Evolutionary conservation across 2,113 vertebrate genomes (phyloP).

Genomic region (Sebastes fasciatus): DNA sequence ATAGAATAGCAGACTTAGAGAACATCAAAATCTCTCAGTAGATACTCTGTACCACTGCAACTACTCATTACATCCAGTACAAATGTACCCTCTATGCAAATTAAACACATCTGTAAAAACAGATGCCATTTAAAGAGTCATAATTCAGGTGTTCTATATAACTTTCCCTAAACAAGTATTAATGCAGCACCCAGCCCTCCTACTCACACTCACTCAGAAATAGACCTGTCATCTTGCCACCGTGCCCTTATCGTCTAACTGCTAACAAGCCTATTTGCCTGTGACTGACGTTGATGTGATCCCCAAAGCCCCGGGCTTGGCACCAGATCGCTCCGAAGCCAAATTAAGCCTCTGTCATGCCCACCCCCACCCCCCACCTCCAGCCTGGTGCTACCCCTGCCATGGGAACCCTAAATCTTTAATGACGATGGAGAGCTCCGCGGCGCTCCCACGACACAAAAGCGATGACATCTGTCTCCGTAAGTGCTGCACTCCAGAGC

Average conservation of each 20-base stretch:
- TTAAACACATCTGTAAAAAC: neutral
- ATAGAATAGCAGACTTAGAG: neutral
- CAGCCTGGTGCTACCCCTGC: constrained; percentile 68
- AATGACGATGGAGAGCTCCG: constrained; percentile 83
- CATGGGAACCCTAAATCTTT: constrained; percentile 87
- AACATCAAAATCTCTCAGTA: constrained; percentile 17
- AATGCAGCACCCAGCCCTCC: constrained; percentile 51
- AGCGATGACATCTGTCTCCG: constrained; percentile 85
- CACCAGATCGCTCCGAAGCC: constrained; percentile 80
- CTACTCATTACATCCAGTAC: neutral
- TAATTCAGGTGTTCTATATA: constrained; percentile 58
- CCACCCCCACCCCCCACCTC: constrained; percentile 71
- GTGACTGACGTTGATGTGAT: constrained; percentile 82
- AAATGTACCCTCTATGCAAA: neutral
- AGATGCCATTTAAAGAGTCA: constrained; percentile 7
- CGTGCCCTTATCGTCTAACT: constrained; percentile 75
- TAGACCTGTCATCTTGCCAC: constrained; percentile 76
- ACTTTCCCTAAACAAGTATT: constrained; percentile 48
- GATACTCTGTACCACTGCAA: neutral
- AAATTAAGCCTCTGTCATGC: constrained; percentile 84
- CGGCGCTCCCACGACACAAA: constrained; percentile 79
- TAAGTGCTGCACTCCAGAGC: constrained; percentile 81
- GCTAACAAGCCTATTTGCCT: constrained; percentile 83
- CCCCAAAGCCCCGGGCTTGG: constrained; percentile 81
- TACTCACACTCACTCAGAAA: constrained; percentile 73